Conservation (phyloP, 2,113 vertebrate species). For the Tragulus kanchil region DNA sequence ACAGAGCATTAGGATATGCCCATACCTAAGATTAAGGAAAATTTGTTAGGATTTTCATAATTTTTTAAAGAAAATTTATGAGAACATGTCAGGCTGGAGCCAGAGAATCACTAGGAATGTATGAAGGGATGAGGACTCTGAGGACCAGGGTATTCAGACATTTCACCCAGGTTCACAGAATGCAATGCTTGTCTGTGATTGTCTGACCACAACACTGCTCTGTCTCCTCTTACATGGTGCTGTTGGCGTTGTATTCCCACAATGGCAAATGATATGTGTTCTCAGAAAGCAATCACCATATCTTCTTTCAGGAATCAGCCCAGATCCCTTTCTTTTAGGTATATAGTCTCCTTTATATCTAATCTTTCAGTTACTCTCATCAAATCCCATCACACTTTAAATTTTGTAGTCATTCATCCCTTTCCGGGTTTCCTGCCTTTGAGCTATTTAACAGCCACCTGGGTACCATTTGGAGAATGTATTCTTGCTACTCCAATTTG, state of each 20-base stretch:
- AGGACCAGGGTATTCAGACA: neutral
- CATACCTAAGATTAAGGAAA: too few relatives aligned
- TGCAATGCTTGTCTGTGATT: neutral
- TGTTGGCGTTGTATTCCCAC: neutral
- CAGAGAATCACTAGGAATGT: neutral
- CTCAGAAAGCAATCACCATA: neutral
- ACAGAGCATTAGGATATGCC: too few relatives aligned
- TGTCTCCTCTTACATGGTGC: neutral
- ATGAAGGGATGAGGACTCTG: neutral
- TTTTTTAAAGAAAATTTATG: neutral
- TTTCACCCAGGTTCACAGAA: neutral
- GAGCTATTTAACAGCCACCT: slow-evolving; percentile 61
- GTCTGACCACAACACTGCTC: neutral
- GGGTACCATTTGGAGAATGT: slow-evolving; percentile 22
- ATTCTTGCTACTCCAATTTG: neutral
- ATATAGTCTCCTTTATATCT: slow-evolving; percentile 24
- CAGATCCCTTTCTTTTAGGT: neutral
- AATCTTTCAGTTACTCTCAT: slow-evolving; percentile 58
- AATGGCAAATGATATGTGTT: neutral
- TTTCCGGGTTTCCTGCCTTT: slow-evolving; percentile 50
- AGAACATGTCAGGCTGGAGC: neutral
- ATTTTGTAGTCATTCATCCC: slow-evolving; percentile 32
- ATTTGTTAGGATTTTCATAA: too few relatives aligned
- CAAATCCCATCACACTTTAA: slow-evolving; percentile 59
- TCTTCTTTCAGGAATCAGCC: neutral